Percentiles rank a stretch among this genome's conserved stretches.
Conservation (phyloP, 2,113 vertebrate genomes). For the Eira barbara region DNA sequence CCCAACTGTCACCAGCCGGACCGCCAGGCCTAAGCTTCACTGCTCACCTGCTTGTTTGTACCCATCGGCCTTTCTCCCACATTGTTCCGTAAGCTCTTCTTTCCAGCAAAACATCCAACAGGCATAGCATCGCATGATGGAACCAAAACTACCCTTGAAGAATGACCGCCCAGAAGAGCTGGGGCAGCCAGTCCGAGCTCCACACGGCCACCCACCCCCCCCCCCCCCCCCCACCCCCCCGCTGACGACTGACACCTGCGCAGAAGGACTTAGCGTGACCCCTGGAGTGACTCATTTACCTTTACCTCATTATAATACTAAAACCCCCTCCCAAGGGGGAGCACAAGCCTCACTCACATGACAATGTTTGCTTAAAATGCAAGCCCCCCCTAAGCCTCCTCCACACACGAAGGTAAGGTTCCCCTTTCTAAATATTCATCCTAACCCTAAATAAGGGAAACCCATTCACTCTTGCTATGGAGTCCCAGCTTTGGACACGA, state of each 20-base stretch:
- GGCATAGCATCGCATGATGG: neutral
- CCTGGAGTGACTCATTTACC: neutral
- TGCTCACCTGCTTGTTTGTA: neutral
- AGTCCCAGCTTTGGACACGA: neutral
- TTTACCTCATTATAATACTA: neutral
- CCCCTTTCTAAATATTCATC: neutral
- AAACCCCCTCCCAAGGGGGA: neutral
- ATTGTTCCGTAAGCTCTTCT: neutral
- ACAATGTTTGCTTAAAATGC: neutral
- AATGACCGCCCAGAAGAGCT: neutral
- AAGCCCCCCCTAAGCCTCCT: neutral
- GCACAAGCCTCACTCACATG: neutral
- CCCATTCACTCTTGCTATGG: neutral
- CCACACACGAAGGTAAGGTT: fast-evolving
- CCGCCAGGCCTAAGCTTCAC: neutral
- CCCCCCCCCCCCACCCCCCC: too few relatives aligned
- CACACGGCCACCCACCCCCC: neutral
- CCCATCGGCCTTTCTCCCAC: neutral
- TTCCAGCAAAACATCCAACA: neutral
- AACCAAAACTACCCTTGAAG: neutral
- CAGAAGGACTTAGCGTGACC: neutral
- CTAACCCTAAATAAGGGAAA: neutral
- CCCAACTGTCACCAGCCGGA: neutral
- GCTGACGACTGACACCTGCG: fast-evolving
- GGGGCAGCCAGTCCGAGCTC: neutral